A percentile compares a stretch with the other conserved stretches of the same genome.
Evolutionary conservation across 2,797 vertebrate species (phyloP).

Genomic region (Malacoctenus gilli): DNA sequence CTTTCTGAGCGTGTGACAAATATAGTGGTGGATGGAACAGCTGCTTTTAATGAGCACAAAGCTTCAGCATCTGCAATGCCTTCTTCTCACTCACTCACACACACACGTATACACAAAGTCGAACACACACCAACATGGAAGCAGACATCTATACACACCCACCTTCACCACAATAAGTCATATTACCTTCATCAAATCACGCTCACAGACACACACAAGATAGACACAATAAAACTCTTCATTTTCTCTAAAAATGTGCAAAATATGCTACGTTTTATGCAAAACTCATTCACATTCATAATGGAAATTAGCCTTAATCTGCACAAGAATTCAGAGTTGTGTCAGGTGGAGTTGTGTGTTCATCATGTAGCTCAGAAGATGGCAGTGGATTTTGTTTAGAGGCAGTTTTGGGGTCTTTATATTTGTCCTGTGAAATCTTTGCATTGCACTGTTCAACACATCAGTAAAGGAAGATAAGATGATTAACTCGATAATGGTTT

Average conservation of each 20-base stretch:
- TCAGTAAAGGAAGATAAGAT: too few relatives aligned
- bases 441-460: too few relatives aligned
- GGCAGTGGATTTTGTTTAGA: too few relatives aligned
- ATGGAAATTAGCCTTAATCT: too few relatives aligned
- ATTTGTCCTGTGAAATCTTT: too few relatives aligned
- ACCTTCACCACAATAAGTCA: slow-evolving; percentile 29
- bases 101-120: slow-evolving; percentile 2
- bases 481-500: too few relatives aligned
- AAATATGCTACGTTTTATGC: too few relatives aligned
- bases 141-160: slow-evolving; percentile 24
- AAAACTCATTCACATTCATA: too few relatives aligned
- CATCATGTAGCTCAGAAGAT: too few relatives aligned
- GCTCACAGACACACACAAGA: slow-evolving; percentile 31
- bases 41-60: slow-evolving; percentile 75
- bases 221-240: not conserved
- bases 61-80: slow-evolving; percentile 63
- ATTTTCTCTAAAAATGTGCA: not conserved
- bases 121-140: slow-evolving; percentile 21
- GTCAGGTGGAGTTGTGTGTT: too few relatives aligned
- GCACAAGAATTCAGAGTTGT: too few relatives aligned
- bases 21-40: slow-evolving; percentile 79
- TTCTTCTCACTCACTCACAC: slow-evolving; percentile 26
- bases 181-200: not conserved
- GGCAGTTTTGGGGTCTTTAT: too few relatives aligned
- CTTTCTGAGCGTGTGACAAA: slow-evolving; percentile 84